Evolutionary conservation across 2,797 vertebrate species (phyloP), one percentile per base, ranked within the genome.

Genomic region (Cryptoprocta ferox): DNA sequence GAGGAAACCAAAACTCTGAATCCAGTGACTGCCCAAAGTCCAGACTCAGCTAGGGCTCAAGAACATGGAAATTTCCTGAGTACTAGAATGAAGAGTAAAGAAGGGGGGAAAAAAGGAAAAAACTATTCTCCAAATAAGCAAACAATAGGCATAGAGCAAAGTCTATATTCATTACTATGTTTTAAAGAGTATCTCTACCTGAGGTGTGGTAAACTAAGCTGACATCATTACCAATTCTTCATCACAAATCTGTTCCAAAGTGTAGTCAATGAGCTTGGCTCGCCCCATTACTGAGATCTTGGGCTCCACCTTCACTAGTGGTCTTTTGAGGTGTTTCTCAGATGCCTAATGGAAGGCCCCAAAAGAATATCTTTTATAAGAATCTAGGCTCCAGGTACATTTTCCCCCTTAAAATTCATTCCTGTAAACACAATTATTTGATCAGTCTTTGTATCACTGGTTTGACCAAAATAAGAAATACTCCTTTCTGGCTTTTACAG

Each of bases 171-270:
- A 4, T 86, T 84, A 42, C 68, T 82, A 18, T 30, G 35, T 59
- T 81, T 96, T 45, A 87, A 87, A 82, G 42, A 88, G 42, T 70
- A 37, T 53, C 71, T 80, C 56, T 94, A 59, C 50, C 84, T 70
- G 18, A 37, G 35, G 37, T 37, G 26, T 83, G 93, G 71, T 37
- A 59, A 78, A 53, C 26, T 11, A 26, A 91, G 12, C 28, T 76
- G 18, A 35, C 12, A 6, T 18, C 16, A 15, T 82, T 63, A 59
- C 39, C 39, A 56, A 65, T 56, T 84, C 28, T 68, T 65, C 14
- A 21, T 42, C 42, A 35, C 70, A 45, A 59, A 32, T 59, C 16
- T 48, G 8, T 84, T 79, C 53, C 78, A 48, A 80, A 83, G 56
- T 28, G 0, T n/a, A 59, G 16, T 78, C 13, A 11, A 12, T 81